Evolutionary conservation across 2,888 invertebrate genomes (phyloP).

Genomic region (Melieria crassipennis): DNA sequence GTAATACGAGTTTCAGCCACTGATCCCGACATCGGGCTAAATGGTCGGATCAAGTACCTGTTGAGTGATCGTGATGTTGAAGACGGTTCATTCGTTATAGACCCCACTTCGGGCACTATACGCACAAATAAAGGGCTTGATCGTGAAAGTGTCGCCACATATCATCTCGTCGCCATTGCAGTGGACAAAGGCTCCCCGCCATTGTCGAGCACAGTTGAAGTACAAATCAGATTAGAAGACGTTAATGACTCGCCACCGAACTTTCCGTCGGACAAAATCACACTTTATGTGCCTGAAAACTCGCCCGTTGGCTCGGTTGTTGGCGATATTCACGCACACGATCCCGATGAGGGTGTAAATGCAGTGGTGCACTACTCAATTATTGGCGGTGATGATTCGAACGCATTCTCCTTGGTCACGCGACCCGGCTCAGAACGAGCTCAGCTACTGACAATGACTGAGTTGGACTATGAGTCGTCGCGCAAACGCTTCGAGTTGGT

Average conservation of each 20-base stretch:
- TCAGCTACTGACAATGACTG: constrained; percentile 87
- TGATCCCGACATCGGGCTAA: constrained; percentile 86
- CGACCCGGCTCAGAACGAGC: constrained; percentile 86
- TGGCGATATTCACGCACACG: constrained; percentile 87
- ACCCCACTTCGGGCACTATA: constrained; percentile 91
- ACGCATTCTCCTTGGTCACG: constrained; percentile 83
- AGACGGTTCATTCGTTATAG: constrained; percentile 91
- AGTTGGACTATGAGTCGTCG: constrained; percentile 95
- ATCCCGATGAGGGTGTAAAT: constrained; percentile 92
- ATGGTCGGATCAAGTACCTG: constrained; percentile 86
- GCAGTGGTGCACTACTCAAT: constrained; percentile 94
- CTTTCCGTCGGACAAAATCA: constrained; percentile 88
- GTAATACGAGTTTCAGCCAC: constrained; percentile 82
- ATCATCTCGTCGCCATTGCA: constrained; percentile 87
- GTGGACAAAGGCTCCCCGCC: constrained; percentile 89
- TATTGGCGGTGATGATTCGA: constrained; percentile 91
- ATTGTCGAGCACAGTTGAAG: constrained; percentile 75
- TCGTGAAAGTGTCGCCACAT: constrained; percentile 86
- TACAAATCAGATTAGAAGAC: constrained; percentile 85
- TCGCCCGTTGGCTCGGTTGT: constrained; percentile 96
- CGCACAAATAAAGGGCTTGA: constrained; percentile 90
- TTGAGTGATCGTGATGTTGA: constrained; percentile 78
- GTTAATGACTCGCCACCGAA: constrained; percentile 92
- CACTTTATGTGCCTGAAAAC: constrained; percentile 92
- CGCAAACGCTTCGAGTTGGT: constrained; percentile 89